These are phyloP conservation scores for Lysandra bellargus DNA, from an alignment of 2,888 invertebrate species.

Conservation along the genomic window DNA sequence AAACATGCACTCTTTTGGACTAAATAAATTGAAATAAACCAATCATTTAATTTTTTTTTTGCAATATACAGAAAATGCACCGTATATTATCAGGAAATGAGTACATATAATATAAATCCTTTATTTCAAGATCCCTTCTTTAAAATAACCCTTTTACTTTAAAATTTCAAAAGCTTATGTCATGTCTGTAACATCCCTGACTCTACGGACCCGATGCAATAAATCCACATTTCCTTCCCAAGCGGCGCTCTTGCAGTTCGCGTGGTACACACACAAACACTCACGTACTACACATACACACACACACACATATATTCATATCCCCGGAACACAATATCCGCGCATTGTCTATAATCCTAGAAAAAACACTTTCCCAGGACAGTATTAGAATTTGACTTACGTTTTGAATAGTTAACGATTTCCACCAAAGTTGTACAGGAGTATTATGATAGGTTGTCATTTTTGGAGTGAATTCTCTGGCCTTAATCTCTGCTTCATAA, in stretches of 20 bases:
- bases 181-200: background rate
- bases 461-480: too few species aligned
- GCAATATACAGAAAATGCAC: too few species aligned
- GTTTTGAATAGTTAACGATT: constrained; percentile 19
- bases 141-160: too few species aligned
- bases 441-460: too few species aligned
- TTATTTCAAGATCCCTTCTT: too few species aligned
- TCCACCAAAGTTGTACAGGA: background rate
- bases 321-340: constrained; percentile 75
- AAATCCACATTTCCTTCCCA: constrained; percentile 51
- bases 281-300: constrained; percentile 44
- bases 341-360: constrained; percentile 66
- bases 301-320: constrained; percentile 55
- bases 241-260: constrained; percentile 43
- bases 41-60: too few species aligned
- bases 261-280: constrained; percentile 48
- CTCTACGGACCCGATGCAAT: constrained; percentile 38
- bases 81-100: too few species aligned
- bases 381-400: background rate
- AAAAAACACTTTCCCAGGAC: constrained; percentile 38
- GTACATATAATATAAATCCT: too few species aligned
- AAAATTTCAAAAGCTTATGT: too few species aligned
- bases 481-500: background rate
- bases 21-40: too few species aligned
- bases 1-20: too few species aligned